Percentiles rank a stretch among this genome's conserved stretches.
phyloP scores from a whole-genome alignment of 1,140 invertebrate species.

The Diachasmimorpha longicaudata region DNA sequence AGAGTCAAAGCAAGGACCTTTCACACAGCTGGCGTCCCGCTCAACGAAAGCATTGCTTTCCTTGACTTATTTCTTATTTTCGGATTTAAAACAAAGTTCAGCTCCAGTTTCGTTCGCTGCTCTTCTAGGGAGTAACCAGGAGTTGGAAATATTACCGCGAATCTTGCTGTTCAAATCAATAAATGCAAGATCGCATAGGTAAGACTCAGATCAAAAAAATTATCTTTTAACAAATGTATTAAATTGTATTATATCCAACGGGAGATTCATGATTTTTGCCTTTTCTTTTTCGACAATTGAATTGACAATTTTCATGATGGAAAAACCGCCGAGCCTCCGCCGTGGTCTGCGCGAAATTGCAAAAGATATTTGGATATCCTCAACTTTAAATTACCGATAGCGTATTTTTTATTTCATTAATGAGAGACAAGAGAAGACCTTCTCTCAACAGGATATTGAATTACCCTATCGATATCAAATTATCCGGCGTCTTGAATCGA shows the following conservation, averaged over 20 bases:
- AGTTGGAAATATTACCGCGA: not conserved
- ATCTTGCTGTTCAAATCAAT: too few species aligned
- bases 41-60: not conserved
- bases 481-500: slow-evolving; percentile 62
- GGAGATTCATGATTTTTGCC: too few species aligned
- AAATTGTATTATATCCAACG: too few species aligned
- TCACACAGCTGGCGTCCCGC: slow-evolving; percentile 45
- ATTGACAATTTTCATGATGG: too few species aligned
- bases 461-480: slow-evolving; percentile 63
- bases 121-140: not conserved
- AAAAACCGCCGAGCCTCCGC: too few species aligned
- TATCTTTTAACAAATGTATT: too few species aligned
- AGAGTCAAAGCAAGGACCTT: slow-evolving; percentile 32
- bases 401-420: not conserved
- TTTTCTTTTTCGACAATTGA: too few species aligned
- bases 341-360: too few species aligned
- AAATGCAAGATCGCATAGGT: too few species aligned
- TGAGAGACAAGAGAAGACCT: slow-evolving; percentile 39
- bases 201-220: too few species aligned
- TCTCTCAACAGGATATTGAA: slow-evolving; percentile 51
- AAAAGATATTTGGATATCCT: too few species aligned
- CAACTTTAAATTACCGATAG: not conserved
- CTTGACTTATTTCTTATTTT: not conserved
- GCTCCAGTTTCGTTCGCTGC: not conserved
- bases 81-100: not conserved